Base-by-base conservation (phyloP, 2,113 vertebrate genomes). In the Lathamus discolor region DNA sequence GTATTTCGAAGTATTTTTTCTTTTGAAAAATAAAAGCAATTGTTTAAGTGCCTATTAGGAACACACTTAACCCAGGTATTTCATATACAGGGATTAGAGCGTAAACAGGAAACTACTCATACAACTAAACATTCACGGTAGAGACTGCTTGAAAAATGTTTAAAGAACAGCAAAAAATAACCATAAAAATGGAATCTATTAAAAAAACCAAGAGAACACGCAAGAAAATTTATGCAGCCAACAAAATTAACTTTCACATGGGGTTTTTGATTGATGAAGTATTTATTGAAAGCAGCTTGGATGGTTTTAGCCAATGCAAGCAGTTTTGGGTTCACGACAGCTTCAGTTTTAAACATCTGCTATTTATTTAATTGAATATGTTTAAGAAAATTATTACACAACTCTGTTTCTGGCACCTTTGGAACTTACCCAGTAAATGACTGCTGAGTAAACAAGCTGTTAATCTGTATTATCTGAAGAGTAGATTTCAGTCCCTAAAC, bases 351-450 rank as follows among this genome's bases (percentile, higher is more conserved):
- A 90, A 88, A 86, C 43, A 92, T 69, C 69, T 94, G 87, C 88
- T 92, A 57, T 88, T 96, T 93, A 41, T 73, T 90, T 92, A 90
- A 88, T 96, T 92, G 84, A 84, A 93, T 55, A 70, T 10, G 16
- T 43, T 83, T 54, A 63, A 83, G 66, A 61, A 86, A 92, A 86
- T 88, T 86, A 72, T 84, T 92, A 24, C 46, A 88, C 12, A 90
- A 93, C 61, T 35, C 83, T 48, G 55, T 88, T 94, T 84, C 67
- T 92, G 19, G 14, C 83, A 25, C 39, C 17, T 92, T 92, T 96
- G 91, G 86, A 92, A 29, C 31, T 66, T 31, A 51, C 17, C 75
- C 82, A 88, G 57, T 46, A 86, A 67, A 68, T 37, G 44, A 67
- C 57, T 96, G 88, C 70, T 92, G 86, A 96, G 85, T 80, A 96